Evolutionary conservation across 2,113 vertebrate species (phyloP).

Genomic region (Oceanites oceanicus): DNA sequence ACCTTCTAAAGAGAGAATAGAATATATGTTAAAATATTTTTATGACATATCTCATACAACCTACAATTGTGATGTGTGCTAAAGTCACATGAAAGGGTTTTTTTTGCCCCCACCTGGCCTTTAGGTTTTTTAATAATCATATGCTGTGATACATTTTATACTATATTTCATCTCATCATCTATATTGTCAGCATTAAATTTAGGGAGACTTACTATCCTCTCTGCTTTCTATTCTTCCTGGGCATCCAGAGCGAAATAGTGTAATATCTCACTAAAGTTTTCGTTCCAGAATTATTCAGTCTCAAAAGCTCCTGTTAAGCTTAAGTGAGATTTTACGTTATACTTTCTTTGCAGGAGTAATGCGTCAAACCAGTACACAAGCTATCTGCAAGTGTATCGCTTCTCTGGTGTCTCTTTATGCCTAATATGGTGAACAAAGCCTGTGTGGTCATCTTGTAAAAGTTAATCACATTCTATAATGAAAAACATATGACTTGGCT

Average conservation of each 20-base stretch:
- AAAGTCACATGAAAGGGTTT: background rate
- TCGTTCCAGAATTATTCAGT: background rate
- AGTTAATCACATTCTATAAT: background rate
- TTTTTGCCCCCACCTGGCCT: background rate
- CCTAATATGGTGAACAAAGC: background rate
- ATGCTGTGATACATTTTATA: background rate
- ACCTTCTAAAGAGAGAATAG: background rate
- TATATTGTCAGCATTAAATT: background rate
- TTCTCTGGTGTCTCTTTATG: background rate
- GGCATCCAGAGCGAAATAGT: background rate
- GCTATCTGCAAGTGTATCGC: background rate
- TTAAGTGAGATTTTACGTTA: background rate
- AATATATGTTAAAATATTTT: background rate
- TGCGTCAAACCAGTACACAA: background rate
- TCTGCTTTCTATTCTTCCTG: background rate
- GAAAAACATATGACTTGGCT: background rate
- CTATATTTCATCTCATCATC: background rate
- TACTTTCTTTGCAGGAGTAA: background rate
- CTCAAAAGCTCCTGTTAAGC: background rate
- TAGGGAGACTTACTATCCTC: background rate
- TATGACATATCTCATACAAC: background rate
- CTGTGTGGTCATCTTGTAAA: background rate
- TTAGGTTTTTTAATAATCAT: background rate
- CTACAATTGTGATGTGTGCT: background rate
- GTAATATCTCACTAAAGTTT: background rate